Evolutionary conservation across 2,113 vertebrate genomes (phyloP), one percentile per base, ranked within the genome.

Genomic region (Halichoeres trimaculatus): DNA sequence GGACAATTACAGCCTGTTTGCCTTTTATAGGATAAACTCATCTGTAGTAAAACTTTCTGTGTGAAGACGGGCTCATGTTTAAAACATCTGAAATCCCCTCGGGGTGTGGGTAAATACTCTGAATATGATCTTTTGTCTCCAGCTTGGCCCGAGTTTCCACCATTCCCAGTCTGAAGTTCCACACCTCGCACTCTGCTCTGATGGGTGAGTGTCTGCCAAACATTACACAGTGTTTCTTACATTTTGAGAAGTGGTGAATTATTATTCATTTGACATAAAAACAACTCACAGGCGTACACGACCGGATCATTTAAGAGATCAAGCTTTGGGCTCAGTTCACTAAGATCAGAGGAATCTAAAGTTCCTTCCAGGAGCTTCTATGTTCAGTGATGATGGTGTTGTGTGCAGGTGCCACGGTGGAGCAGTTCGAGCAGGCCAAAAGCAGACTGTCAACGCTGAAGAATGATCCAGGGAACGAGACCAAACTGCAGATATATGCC

Each of bases 401-500:
- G 24, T 24, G 19, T 54, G 12, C 57, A 91, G 89, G 81, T 51
- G 91, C 76, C 16, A 92, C 92, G 0, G 92, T 95, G 66, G 78
- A 95, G 73, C 94, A 97, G 61, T 99, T 99, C 56, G 94, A 97
- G 69, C 85, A 89, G 40, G 96, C 96, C 17, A 90, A 96, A 85
- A 89, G 63, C 41, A 91, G 92, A 17, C 72, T 98, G 63, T 95
- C 95, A 16, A 85, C 87, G 8, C 90, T 99, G 89, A 95, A 95
- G 75, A 89, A 93, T 0, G 97, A 99, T 54, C 97, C 97, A 6
- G 96, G 96, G 16, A 97, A 96, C 76, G 94, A 96, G 66, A 87
- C 89, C 8, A 99, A 99, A 50, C 89, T 99, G 61, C 93, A 95
- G 80, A 95, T 98, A 66, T 99, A 98, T 9, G 97, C 92, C 8